phyloP scores from a whole-genome alignment of 2,888 invertebrate genomes.

The Hyalella azteca region DNA sequence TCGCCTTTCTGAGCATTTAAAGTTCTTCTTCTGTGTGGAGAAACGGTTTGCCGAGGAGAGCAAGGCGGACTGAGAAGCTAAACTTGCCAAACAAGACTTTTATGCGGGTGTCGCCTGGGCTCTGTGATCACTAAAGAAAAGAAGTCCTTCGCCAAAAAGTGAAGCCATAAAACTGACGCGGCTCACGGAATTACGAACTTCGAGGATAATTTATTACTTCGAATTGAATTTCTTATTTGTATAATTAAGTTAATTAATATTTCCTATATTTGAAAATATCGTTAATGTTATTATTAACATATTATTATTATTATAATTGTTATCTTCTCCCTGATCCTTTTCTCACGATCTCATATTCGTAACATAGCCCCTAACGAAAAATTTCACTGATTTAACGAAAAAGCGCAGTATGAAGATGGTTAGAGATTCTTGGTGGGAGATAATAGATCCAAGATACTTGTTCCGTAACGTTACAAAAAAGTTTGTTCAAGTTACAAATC shows the following conservation, averaged over 20 bases:
- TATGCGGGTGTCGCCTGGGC: neutral
- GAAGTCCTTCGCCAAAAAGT: neutral
- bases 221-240: neutral
- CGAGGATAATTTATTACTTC: neutral
- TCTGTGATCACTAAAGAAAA: neutral
- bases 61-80: slow-evolving; percentile 4
- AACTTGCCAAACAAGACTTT: neutral
- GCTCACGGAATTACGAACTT: too few relatives aligned
- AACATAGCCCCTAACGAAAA: too few relatives aligned
- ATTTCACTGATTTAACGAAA: neutral
- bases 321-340: neutral
- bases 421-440: neutral
- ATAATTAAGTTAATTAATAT: neutral
- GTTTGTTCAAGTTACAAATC: neutral
- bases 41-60: neutral
- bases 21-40: neutral
- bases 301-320: neutral
- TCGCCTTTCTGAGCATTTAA: too few relatives aligned
- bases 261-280: neutral
- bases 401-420: neutral
- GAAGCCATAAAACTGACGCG: neutral
- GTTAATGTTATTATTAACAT: neutral
- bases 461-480: neutral
- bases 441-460: neutral
- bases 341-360: neutral